Evolutionary conservation across 1,140 invertebrate genomes (phyloP).

Genomic region (Hermatobates lingyangjiaoensis): DNA sequence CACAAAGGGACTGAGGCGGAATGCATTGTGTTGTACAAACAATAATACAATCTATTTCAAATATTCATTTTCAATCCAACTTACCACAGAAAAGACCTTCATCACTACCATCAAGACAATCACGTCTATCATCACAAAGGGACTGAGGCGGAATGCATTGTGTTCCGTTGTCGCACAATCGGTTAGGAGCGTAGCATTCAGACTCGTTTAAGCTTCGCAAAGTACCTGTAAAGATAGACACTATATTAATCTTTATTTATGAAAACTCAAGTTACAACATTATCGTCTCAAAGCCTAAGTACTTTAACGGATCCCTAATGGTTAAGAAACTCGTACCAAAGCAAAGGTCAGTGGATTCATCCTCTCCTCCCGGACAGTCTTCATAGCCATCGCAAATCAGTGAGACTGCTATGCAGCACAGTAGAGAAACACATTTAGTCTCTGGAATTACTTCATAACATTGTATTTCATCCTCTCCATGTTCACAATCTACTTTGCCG

Average conservation of each 20-base stretch:
- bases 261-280: too few relatives aligned
- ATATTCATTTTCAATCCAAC: conserved; percentile 16
- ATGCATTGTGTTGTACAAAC: conserved; percentile 26
- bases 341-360: too few relatives aligned
- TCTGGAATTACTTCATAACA: too few relatives aligned
- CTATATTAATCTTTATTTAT: too few relatives aligned
- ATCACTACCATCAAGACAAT: conserved; percentile 60
- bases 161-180: conserved; percentile 41
- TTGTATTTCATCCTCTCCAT: not conserved
- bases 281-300: too few relatives aligned
- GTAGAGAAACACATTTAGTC: too few relatives aligned
- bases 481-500: not conserved
- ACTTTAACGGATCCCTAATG: too few relatives aligned
- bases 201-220: too few relatives aligned
- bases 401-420: conserved; percentile 38
- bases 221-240: too few relatives aligned
- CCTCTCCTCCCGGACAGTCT: conserved; percentile 41
- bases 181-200: too few relatives aligned
- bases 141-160: conserved; percentile 41
- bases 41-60: not conserved
- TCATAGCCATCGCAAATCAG: conserved; percentile 40
- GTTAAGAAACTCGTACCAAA: too few relatives aligned
- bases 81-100: conserved; percentile 56
- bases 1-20: conserved; percentile 30
- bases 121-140: conserved; percentile 41